phyloP scores from a whole-genome alignment of 2,113 vertebrate species.

The Heterochromis multidens region DNA sequence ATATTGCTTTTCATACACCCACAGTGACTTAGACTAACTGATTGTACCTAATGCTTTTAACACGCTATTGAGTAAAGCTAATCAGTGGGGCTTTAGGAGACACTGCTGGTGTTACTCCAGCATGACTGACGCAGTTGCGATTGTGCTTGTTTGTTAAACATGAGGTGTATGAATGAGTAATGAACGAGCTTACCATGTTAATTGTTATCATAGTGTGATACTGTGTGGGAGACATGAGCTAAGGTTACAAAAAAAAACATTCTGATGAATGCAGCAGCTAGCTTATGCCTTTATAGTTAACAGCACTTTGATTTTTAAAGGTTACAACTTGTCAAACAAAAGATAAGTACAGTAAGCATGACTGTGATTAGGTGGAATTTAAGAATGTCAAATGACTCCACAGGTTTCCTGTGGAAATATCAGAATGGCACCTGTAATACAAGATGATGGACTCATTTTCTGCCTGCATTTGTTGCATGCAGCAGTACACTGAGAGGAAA shows the following conservation, averaged over 20 bases:
- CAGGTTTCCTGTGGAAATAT: neutral
- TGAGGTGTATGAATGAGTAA: neutral
- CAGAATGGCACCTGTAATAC: neutral
- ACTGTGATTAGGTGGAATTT: slow-evolving; percentile 1
- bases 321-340: neutral
- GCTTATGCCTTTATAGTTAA: neutral
- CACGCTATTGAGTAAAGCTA: neutral
- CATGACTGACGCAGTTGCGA: neutral
- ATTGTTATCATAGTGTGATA: neutral
- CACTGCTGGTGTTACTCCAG: neutral
- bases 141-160: neutral
- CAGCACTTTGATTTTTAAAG: neutral
- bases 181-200: neutral
- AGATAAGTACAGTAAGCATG: neutral
- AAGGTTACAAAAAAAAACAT: neutral
- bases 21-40: neutral
- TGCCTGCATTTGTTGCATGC: neutral
- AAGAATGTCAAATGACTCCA: neutral
- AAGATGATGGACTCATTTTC: neutral
- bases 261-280: neutral
- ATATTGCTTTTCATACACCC: neutral
- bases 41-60: neutral
- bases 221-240: neutral
- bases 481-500: neutral
- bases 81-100: neutral